Percentiles rank a stretch among this genome's conserved stretches.
Evolutionary conservation across 2,797 vertebrate species (phyloP).

Genomic region (Chlorospingus flavigularis): DNA sequence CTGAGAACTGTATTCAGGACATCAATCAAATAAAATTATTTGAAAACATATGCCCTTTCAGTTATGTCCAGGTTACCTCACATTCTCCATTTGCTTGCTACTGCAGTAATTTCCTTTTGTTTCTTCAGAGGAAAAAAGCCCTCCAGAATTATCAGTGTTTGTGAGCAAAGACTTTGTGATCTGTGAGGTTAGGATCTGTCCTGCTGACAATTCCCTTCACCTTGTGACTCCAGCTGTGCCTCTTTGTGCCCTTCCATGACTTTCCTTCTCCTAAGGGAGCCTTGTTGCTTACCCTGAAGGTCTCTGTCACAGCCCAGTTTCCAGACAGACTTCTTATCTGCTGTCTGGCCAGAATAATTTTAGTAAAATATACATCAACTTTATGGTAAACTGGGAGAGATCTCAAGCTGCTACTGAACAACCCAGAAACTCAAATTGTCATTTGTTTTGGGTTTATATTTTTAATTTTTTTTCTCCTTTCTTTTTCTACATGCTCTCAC

Average conservation of each 20-base stretch:
- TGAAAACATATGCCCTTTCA: background rate
- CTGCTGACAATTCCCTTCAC: background rate
- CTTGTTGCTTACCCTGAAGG: background rate
- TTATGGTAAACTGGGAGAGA: background rate
- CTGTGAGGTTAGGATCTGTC: background rate
- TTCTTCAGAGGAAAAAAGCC: background rate
- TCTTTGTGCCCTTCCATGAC: background rate
- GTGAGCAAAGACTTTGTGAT: background rate
- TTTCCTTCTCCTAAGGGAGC: background rate
- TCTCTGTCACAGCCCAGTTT: background rate
- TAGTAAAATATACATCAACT: background rate
- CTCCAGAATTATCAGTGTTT: background rate
- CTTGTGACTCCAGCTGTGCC: background rate
- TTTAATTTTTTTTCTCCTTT: background rate
- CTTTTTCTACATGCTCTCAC: background rate
- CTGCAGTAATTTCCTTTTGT: background rate
- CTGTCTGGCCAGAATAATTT: background rate
- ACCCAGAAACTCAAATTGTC: background rate
- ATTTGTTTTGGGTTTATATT: background rate
- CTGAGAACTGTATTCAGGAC: background rate
- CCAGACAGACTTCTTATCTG: background rate
- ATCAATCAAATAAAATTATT: background rate
- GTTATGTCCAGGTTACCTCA: background rate
- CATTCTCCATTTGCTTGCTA: background rate
- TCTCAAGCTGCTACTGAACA: background rate